Evolutionary conservation across 2,113 vertebrate species (phyloP).

Genomic region (Cephalophus harveyi): DNA sequence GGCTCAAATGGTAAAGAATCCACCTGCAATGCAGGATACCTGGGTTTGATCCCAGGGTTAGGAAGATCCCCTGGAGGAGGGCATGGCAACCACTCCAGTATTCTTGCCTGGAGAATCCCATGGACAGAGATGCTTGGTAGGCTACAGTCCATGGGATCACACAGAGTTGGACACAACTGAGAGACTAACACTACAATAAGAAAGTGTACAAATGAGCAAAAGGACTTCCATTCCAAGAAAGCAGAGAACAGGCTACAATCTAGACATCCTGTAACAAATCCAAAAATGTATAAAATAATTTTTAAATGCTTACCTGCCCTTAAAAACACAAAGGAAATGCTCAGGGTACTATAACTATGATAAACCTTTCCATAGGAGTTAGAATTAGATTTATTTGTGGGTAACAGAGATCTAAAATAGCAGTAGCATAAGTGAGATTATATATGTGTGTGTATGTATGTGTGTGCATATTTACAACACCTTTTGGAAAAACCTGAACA

Average conservation of each 20-base stretch:
- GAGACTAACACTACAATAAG: neutral
- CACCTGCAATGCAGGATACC: neutral
- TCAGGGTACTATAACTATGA: neutral
- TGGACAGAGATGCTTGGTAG: neutral
- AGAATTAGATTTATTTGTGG: neutral
- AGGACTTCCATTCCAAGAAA: neutral
- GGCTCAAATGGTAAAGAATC: neutral
- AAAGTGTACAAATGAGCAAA: neutral
- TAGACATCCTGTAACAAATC: neutral
- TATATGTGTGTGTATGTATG: neutral
- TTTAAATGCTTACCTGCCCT: neutral
- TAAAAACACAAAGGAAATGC: neutral
- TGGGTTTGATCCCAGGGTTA: neutral
- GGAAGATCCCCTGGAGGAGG: neutral
- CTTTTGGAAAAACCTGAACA: neutral
- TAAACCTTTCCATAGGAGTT: neutral
- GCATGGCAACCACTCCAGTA: neutral
- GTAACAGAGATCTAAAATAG: neutral
- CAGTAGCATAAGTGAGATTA: neutral
- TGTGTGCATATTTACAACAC: neutral
- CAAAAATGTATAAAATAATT: neutral
- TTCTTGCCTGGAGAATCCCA: neutral
- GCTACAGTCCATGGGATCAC: neutral
- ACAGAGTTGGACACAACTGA: neutral
- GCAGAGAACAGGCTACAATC: too few relatives aligned